Base-by-base conservation (phyloP, 2,113 vertebrate species). In the Catharus minimus region DNA sequence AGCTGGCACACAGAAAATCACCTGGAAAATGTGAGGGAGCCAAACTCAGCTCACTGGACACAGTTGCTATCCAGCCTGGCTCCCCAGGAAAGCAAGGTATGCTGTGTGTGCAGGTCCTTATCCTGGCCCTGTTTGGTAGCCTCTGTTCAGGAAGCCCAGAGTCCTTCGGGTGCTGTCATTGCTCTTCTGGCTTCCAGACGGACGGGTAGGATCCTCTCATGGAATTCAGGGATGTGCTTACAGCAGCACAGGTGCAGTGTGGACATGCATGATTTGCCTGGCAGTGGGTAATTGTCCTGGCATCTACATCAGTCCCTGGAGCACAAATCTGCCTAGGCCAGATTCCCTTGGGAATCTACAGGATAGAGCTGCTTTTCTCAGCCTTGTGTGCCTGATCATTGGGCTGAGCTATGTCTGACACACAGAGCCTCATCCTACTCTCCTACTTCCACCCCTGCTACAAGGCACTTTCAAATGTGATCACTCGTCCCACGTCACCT, bases 401-500 rank as follows among this genome's bases (percentile, higher is more conserved):
- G 38, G 46, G 38, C 17, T 0, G 4, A 36, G 26, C 15, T 36
- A 4, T 1, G 3, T n/a, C 19, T 58, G 64, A 73, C 23, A 33
- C 0, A 3, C 1, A 0, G 21, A 60, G 39, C 49, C 11, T 71
- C 61, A 55, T 82, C 41, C n/a, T 74, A 55, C 39, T 74, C 43
- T 87, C 44, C 56, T 77, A 62, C 33, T 79, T 65, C 50, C 38
- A 26, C 17, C 18, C 32, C 53, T 76, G 52, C 47, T 65, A 56
- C 6, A 2, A 23, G 43, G n/a, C 43, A 55, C 56, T 58, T 89
- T 16, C 7, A 58, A 28, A 65, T 33, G 49, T 2, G 2, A 39
- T 43, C 0, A 1, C 38, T 73, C 0, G 0, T 72, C 53, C 32
- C 58, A 19, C 0, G 0, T 73, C 64, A 55, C 43, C 75, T 77